Percentiles rank a stretch among this genome's conserved stretches.
Conservation (phyloP, 2,797 vertebrate species). For the Mareca penelope region DNA sequence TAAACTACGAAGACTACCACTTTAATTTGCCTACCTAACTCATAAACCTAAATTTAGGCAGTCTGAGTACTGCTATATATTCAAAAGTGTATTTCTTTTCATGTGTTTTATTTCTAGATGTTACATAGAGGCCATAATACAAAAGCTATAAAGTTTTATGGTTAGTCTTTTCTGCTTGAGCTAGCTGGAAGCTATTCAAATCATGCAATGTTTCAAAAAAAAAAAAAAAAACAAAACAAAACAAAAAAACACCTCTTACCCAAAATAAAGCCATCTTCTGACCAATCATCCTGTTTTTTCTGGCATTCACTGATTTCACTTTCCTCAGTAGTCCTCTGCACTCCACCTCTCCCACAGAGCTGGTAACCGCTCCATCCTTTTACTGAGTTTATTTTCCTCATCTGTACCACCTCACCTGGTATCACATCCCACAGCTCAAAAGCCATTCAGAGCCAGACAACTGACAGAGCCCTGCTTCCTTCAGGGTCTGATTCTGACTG, state of each 20-base stretch:
- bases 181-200: not conserved
- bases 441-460: not conserved
- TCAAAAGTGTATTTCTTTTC: not conserved
- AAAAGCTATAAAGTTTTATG: not conserved
- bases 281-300: not conserved
- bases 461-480: not conserved
- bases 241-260: not conserved
- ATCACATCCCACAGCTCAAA: not conserved
- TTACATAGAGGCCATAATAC: not conserved
- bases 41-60: not conserved
- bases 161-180: not conserved
- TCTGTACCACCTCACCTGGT: not conserved
- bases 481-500: constrained; percentile 14
- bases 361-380: not conserved
- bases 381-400: not conserved
- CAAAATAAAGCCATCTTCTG: not conserved
- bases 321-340: not conserved
- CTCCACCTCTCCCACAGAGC: not conserved
- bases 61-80: not conserved
- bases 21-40: constrained; percentile 7
- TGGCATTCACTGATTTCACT: not conserved
- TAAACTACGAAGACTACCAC: not conserved
- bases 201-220: not conserved
- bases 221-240: too few species aligned
- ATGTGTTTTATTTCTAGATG: not conserved